Evolutionary conservation across 2,888 invertebrate species (phyloP).

Genomic region (Dicycla oo): DNA sequence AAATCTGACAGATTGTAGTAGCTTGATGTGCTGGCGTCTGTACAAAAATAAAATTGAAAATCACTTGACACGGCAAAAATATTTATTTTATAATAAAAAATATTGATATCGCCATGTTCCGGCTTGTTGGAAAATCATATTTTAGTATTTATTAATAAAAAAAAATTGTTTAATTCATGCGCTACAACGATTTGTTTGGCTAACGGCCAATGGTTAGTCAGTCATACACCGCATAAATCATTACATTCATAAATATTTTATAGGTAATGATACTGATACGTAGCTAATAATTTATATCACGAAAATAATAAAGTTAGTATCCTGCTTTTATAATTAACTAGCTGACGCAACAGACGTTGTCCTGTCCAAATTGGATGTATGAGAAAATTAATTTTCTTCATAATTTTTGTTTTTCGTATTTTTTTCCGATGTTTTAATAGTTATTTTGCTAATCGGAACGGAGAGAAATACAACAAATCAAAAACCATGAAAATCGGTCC

Average conservation of each 20-base stretch:
- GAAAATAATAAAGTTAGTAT: background rate
- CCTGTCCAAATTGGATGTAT: too few species aligned
- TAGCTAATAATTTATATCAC: slow-evolving; percentile 3
- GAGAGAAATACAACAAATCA: too few species aligned
- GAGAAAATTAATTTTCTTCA: too few species aligned
- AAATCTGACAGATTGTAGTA: too few species aligned
- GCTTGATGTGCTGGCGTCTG: too few species aligned
- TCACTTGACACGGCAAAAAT: too few species aligned
- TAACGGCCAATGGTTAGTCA: slow-evolving; percentile 28
- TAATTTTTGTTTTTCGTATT: too few species aligned
- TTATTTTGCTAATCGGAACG: too few species aligned
- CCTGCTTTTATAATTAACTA: background rate
- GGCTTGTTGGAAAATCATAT: slow-evolving; percentile 2
- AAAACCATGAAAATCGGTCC: too few species aligned
- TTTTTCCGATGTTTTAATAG: too few species aligned
- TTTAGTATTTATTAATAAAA: slow-evolving; percentile 29
- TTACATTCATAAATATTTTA: slow-evolving; percentile 27
- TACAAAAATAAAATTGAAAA: too few species aligned
- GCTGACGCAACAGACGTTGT: too few species aligned
- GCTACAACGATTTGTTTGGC: slow-evolving; percentile 28
- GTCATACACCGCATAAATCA: slow-evolving; percentile 35
- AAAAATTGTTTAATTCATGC: slow-evolving; percentile 38
- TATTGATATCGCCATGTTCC: background rate
- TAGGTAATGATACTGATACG: background rate
- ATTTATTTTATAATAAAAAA: slow-evolving; percentile 9